These are phyloP conservation scores for Heliocidaris tuberculata DNA, from an alignment of 35 echinoderm and acorn worm genomes.

Conservation along the genomic window DNA sequence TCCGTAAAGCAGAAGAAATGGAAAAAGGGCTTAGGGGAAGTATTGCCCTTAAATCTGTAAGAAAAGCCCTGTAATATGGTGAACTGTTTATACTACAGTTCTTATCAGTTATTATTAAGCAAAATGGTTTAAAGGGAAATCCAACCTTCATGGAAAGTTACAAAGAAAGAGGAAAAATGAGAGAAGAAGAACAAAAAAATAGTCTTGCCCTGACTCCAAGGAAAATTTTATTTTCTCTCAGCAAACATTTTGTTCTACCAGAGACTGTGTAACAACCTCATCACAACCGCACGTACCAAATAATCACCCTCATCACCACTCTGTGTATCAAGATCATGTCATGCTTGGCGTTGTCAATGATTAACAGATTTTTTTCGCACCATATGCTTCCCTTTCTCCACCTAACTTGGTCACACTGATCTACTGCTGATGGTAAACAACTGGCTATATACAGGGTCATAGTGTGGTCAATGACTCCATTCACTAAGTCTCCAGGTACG, in stretches of 20 bases:
- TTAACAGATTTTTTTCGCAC: slow-evolving; percentile 4
- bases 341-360: slow-evolving; percentile 1
- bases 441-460: not conserved
- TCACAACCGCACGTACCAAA: not conserved
- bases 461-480: not conserved
- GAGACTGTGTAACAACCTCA: not conserved
- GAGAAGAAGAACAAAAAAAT: no score
- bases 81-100: no score
- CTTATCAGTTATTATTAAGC: no score
- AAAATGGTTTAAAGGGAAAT: no score
- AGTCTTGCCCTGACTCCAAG: no score
- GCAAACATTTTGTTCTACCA: not conserved
- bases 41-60: no score
- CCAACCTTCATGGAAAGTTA: no score
- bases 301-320: not conserved
- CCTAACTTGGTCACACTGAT: not conserved
- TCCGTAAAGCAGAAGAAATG: no score
- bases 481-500: not conserved
- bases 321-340: not conserved
- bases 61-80: no score
- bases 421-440: slow-evolving; percentile 37
- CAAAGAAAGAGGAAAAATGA: no score
- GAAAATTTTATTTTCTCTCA: not conserved
- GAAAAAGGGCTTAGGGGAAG: no score
- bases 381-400: not conserved